A percentile compares a stretch with the other conserved stretches of the same genome.
phyloP scores from a whole-genome alignment of 2,113 vertebrate genomes.

The Chascanopsetta lugubris region DNA sequence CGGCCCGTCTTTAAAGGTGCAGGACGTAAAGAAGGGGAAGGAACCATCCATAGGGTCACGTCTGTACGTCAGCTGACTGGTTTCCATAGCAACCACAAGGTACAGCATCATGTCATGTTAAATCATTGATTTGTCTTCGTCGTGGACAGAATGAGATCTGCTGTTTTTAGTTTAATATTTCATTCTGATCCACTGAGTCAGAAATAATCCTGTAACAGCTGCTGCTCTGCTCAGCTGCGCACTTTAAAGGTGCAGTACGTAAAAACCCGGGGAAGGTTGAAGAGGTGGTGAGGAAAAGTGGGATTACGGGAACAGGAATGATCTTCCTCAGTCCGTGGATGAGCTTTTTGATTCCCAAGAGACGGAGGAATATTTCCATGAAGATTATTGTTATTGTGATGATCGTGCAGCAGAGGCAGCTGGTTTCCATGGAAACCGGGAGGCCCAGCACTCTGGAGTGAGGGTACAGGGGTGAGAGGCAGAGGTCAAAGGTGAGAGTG shows the following conservation, averaged over 20 bases:
- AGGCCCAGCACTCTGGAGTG: background rate
- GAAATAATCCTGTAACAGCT: background rate
- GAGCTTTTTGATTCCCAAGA: background rate
- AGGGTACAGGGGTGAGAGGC: too few relatives aligned
- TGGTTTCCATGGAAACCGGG: background rate
- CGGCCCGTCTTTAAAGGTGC: too few relatives aligned
- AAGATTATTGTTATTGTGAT: background rate
- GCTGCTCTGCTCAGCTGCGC: background rate
- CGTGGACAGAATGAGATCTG: background rate
- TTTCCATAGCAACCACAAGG: too few relatives aligned
- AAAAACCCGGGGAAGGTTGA: background rate
- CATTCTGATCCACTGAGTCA: too few relatives aligned
- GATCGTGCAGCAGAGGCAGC: background rate
- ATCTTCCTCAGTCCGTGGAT: too few relatives aligned
- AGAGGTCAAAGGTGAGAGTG: slow-evolving; percentile 4
- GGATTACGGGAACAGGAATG: background rate
- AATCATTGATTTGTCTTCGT: too few relatives aligned
- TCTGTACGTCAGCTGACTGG: too few relatives aligned
- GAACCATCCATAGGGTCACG: too few relatives aligned
- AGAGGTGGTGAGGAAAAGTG: background rate
- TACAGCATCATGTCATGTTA: too few relatives aligned
- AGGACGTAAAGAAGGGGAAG: too few relatives aligned
- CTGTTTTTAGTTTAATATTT: background rate
- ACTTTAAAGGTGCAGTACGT: slow-evolving; percentile 25
- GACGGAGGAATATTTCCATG: background rate